Evolutionary conservation across 2,888 invertebrate species (phyloP).

Genomic region (Encarsia formosa): DNA sequence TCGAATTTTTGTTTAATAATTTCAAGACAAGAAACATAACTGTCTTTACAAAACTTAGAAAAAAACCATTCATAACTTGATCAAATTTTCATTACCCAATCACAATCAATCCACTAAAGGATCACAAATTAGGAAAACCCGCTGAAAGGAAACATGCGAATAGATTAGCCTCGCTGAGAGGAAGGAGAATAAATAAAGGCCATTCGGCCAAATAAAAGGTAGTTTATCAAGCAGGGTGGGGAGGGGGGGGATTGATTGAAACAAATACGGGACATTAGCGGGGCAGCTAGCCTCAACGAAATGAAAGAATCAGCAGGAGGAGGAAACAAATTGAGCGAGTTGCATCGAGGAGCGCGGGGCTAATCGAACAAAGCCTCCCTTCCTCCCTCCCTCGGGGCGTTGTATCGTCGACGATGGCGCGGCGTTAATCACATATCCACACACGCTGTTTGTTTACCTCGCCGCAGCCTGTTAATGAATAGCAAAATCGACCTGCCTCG

Average conservation of each 20-base stretch:
- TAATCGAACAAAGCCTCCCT: constrained; percentile 20
- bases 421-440: constrained; percentile 47
- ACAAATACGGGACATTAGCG: constrained; percentile 13
- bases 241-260: constrained; percentile 19
- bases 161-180: background rate
- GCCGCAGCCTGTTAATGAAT: constrained; percentile 42
- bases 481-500: constrained; percentile 39
- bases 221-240: no score
- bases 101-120: no score
- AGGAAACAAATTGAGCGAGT: background rate
- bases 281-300: background rate
- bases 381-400: constrained; percentile 33
- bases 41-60: no score
- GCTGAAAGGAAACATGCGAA: background rate
- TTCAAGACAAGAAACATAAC: no score
- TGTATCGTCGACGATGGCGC: constrained; percentile 32
- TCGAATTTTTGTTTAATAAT: no score
- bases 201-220: no score
- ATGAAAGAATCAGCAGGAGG: constrained; percentile 12
- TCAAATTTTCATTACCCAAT: no score
- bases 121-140: background rate
- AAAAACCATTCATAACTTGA: no score
- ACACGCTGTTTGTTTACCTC: constrained; percentile 43
- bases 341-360: constrained; percentile 17
- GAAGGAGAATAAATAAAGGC: constrained; percentile 1